phyloP scores from a whole-genome alignment of 2,113 vertebrate genomes.

The Bostrychus sinensis region DNA sequence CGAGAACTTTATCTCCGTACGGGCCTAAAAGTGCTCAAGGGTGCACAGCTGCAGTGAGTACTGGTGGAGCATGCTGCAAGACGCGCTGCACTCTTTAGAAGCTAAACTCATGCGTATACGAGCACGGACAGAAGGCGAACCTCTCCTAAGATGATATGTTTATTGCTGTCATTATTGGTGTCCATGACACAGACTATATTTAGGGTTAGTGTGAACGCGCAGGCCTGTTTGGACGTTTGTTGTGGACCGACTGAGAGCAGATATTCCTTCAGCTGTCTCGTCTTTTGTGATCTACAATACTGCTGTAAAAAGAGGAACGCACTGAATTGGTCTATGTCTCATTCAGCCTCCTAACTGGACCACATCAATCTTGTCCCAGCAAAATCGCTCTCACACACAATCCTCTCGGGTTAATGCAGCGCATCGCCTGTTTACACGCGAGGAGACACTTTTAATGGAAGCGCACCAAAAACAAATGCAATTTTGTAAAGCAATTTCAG shows the following conservation, averaged over 20 bases:
- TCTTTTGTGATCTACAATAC: constrained; percentile 64
- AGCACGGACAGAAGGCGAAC: no score
- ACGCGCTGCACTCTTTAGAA: no score
- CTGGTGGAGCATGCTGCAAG: background rate
- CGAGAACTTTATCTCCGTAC: constrained; percentile 67
- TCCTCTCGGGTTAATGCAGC: constrained; percentile 98
- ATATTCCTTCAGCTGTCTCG: constrained; percentile 59
- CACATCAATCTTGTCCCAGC: constrained; percentile 97
- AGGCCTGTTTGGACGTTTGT: no score
- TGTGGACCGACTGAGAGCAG: no score
- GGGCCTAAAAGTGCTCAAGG: no score
- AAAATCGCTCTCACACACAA: constrained; percentile 97
- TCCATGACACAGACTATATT: no score
- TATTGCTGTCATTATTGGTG: no score
- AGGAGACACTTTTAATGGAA: constrained; percentile 99
- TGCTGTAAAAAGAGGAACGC: constrained; percentile 70
- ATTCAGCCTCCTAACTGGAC: constrained; percentile 90
- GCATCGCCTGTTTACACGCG: constrained; percentile 99
- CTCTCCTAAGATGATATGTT: no score
- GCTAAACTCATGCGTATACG: no score
- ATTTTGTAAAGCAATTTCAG: constrained; percentile 92
- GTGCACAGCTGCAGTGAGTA: background rate
- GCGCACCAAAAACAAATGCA: constrained; percentile 98
- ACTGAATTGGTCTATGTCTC: constrained; percentile 75
- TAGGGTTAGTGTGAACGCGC: no score